These are phyloP conservation scores for Amiota communis DNA, from an alignment of 2,888 invertebrate species.

Conservation along the genomic window DNA sequence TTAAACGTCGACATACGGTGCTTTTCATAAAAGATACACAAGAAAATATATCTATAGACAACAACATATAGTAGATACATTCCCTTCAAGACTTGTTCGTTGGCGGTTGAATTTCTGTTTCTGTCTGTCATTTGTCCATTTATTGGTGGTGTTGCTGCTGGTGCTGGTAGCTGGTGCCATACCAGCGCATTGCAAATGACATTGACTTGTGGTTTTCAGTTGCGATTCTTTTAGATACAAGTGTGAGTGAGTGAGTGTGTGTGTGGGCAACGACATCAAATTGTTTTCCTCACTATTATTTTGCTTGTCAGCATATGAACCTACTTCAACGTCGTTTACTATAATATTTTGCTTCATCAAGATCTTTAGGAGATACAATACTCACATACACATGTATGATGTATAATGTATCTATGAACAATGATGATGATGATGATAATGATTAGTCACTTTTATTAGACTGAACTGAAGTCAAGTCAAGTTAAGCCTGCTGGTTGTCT, in stretches of 20 bases:
- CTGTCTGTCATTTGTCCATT: no score
- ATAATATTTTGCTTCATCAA: not conserved
- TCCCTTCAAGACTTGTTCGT: constrained; percentile 21
- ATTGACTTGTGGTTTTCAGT: constrained; percentile 68
- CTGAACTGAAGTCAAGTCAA: no score
- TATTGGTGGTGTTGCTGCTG: no score
- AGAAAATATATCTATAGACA: not conserved
- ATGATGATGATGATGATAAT: not conserved
- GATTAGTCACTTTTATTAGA: constrained; percentile 31
- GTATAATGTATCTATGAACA: no score
- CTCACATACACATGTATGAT: not conserved
- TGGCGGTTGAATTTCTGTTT: not conserved
- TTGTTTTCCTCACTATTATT: constrained; percentile 24
- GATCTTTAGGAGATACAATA: not conserved
- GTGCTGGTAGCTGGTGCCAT: constrained; percentile 10
- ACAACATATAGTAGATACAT: constrained; percentile 1
- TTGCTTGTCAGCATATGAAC: constrained; percentile 18
- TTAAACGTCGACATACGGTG: constrained; percentile 12
- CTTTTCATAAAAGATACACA: no score
- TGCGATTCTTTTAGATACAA: constrained; percentile 40
- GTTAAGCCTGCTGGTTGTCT: constrained; percentile 13
- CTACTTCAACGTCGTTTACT: not conserved
- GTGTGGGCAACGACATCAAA: constrained; percentile 18
- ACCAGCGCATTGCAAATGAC: constrained; percentile 48
- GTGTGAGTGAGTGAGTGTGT: constrained; percentile 26